Evolutionary conservation across 1,140 invertebrate genomes (phyloP), one percentile per base, ranked within the genome.

Genomic region (Cotesia typhae): DNA sequence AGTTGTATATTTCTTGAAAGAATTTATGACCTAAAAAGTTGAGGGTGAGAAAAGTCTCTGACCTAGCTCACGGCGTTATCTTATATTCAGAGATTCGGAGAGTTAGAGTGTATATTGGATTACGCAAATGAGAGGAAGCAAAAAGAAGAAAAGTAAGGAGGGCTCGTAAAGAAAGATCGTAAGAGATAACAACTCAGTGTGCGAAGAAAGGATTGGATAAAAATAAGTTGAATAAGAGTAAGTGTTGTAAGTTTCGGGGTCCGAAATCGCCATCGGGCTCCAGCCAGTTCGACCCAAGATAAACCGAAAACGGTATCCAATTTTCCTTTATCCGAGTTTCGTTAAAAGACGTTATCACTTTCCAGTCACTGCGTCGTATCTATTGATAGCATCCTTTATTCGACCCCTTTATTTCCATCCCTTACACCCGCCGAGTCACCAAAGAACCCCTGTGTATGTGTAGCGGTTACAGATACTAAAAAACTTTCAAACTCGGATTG

Each of bases 291-390:
- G 4, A 28, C 66, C 41, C 10, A 68, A 73, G 74, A 75, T 77
- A 77, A 77, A 77, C 68, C 64, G 55, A 51, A 28, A 28, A 53
- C 67, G 6, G 41, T 9, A 47, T 47, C 60, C 65, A 73, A 59
- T 72, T 35, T 53, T 53, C 41, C 52, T n/a, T n/a, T n/a, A n/a
- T 61, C 35, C 38, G 63, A 77, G 76, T 73, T 77, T 72, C 70
- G 72, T 75, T 75, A 72, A 77, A 74, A 77, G 71, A 67, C 67
- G 69, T 72, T 75, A 77, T 77, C 74, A 55, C 74, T 74, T 77
- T 77, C 74, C 76, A 61, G 74, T 72, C 74, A 72, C 75, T 75
- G 70, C 51, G 53, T 70, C 71, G 73, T 75, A 73, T 72, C 74
- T 74, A 69, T 55, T 64, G 51, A 47, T 14, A 52, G 51, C 68